Conservation (phyloP, 2,888 invertebrate species). For the Eupithecia insigniata region DNA sequence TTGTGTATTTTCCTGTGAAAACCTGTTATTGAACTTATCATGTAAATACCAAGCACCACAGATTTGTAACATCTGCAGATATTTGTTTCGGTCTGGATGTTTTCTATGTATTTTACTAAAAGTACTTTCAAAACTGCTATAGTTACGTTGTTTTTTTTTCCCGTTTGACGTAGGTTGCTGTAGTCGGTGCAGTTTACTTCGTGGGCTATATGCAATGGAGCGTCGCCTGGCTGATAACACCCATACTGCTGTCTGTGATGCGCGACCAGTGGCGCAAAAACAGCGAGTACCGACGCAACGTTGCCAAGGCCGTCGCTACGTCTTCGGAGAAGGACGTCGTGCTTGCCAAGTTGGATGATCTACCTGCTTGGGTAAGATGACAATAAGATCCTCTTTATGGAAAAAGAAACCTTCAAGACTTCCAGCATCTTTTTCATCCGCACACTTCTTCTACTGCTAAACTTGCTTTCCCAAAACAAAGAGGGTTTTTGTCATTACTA, state of each 20-base stretch:
- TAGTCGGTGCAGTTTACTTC: conserved; percentile 90
- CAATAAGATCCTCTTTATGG: conserved; percentile 43
- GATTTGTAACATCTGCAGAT: not conserved
- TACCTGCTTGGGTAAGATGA: conserved; percentile 94
- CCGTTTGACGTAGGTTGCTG: conserved; percentile 78
- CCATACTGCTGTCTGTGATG: conserved; percentile 90
- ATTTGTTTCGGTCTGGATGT: not conserved
- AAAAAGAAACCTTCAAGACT: no score
- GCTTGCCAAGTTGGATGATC: conserved; percentile 92
- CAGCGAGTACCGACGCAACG: conserved; percentile 88
- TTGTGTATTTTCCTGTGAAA: no score
- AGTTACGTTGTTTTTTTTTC: not conserved
- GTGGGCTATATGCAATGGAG: conserved; percentile 95
- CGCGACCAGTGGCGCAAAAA: conserved; percentile 91
- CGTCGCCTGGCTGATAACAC: conserved; percentile 93
- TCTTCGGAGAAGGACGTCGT: conserved; percentile 94
- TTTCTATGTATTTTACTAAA: not conserved
- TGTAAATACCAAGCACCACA: no score
- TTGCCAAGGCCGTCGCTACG: conserved; percentile 90
- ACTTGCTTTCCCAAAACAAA: no score
- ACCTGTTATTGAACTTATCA: no score
- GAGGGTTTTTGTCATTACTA: no score
- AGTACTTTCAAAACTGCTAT: not conserved
- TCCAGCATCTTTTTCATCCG: no score
- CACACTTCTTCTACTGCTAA: no score